Base-by-base conservation (phyloP, 2,797 vertebrate genomes). In the Cercopithecus mitis region DNA sequence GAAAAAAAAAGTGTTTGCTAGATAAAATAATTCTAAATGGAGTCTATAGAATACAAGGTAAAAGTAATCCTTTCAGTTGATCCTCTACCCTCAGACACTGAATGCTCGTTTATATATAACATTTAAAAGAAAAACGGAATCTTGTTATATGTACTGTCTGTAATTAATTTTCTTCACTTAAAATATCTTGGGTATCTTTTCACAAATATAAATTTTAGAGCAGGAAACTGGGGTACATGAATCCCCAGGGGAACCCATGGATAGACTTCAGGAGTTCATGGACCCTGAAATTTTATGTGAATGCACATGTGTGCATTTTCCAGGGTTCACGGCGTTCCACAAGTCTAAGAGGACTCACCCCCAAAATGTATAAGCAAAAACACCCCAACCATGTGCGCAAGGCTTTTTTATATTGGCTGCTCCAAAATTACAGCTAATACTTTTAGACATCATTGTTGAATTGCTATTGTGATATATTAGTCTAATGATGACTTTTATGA, bases 181-280 rank as follows among this genome's bases (percentile, higher is more conserved):
- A 95, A 91, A 33, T 91, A 73, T 77, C 73, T 93, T 95, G 84
- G 89, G 45, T 84, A 92, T 93, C 77, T 92, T 95, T 95, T 55
- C 90, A 89, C n/a, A 75, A 73, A 50, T 88, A 92, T 97, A 98
- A 96, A 97, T 93, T 97, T 98, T 94, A 92, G 25, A 97, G 81
- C 93, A 95, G 90, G 82, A 97, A 95, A 83, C 79, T 72, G 55
- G 85, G 93, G 94, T 90, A 82, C 73, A 2, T 76, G 88, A 19
- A 30, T 82, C 19, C 94, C 90, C 73, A 70, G 52, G 89, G 91
- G 43, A 36, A 43, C 70, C 52, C 25, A 25, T 70, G 52, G 52
- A 87, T 82, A 36, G 81, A 96, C 87, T 93, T 95, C 5, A 72
- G 77, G 81, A 97, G 84, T 97, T 98, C 88, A 94, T 4, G 10